Evolutionary conservation across 1,140 invertebrate species (phyloP).

Genomic region (Tetranychus urticae): DNA sequence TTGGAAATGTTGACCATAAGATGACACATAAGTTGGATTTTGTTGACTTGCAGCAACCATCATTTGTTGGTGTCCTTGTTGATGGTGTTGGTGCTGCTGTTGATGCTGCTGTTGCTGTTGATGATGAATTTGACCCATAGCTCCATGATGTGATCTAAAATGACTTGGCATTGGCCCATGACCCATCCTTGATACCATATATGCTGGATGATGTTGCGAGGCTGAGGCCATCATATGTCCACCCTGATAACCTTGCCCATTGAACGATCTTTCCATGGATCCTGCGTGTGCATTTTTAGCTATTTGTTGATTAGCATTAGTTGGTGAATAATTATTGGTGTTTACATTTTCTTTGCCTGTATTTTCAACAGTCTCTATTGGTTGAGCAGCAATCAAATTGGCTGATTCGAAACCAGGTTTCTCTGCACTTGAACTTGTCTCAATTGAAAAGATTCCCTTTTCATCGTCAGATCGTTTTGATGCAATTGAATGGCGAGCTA

Average conservation of each 20-base stretch:
- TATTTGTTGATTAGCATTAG: no score
- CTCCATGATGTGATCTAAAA: background rate
- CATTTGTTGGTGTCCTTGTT: background rate
- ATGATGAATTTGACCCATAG: background rate
- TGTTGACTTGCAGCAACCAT: no score
- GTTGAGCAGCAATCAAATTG: background rate
- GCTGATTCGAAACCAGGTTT: background rate
- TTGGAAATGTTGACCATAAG: background rate
- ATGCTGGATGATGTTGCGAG: background rate
- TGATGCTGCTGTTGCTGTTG: background rate
- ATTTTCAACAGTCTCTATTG: background rate
- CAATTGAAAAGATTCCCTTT: background rate
- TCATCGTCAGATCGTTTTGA: background rate
- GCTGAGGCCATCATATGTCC: background rate
- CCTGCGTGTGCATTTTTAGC: no score
- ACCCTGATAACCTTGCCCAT: background rate
- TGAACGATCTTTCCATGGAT: background rate
- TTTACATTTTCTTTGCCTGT: background rate
- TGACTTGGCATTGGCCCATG: background rate
- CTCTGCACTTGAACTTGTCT: background rate
- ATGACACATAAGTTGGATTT: no score
- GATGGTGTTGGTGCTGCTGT: background rate
- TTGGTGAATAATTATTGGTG: no score
- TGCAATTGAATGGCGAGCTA: background rate
- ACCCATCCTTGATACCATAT: background rate